phyloP scores from a whole-genome alignment of 1,140 invertebrate genomes.

The Conopomorpha cramerella region DNA sequence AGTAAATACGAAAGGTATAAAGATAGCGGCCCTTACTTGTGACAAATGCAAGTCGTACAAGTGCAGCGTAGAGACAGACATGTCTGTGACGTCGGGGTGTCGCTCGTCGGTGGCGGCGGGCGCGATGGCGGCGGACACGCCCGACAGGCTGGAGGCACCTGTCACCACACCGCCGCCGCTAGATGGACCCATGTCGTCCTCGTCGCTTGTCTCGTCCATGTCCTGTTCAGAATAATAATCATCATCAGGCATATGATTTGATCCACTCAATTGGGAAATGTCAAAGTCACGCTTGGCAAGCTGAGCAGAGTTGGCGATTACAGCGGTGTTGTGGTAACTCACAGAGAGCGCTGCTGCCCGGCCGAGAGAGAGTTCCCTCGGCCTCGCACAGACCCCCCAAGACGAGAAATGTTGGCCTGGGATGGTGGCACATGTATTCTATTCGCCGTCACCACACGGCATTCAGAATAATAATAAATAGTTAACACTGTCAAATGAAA shows the following conservation, averaged over 20 bases:
- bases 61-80: conserved; percentile 54
- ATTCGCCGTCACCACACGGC: too few relatives aligned
- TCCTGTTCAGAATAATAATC: conserved; percentile 15
- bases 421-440: too few relatives aligned
- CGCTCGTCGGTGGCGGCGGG: conserved; percentile 4
- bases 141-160: conserved; percentile 10
- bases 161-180: conserved; percentile 3
- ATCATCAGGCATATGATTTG: not conserved
- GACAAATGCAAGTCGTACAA: conserved; percentile 51
- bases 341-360: too few relatives aligned
- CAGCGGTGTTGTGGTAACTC: not conserved
- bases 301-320: not conserved
- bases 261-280: not conserved
- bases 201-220: conserved; percentile 32
- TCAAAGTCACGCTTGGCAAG: not conserved
- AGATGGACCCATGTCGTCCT: conserved; percentile 5
- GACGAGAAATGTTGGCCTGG: too few relatives aligned
- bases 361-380: too few relatives aligned
- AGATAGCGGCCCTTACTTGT: too few relatives aligned
- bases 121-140: conserved; percentile 11
- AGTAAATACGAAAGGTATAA: too few relatives aligned
- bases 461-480: too few relatives aligned
- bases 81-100: conserved; percentile 28
- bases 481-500: too few relatives aligned
- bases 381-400: too few relatives aligned